phyloP scores from a whole-genome alignment of 2,888 invertebrate genomes.

The Caenorhabditis sp. region DNA sequence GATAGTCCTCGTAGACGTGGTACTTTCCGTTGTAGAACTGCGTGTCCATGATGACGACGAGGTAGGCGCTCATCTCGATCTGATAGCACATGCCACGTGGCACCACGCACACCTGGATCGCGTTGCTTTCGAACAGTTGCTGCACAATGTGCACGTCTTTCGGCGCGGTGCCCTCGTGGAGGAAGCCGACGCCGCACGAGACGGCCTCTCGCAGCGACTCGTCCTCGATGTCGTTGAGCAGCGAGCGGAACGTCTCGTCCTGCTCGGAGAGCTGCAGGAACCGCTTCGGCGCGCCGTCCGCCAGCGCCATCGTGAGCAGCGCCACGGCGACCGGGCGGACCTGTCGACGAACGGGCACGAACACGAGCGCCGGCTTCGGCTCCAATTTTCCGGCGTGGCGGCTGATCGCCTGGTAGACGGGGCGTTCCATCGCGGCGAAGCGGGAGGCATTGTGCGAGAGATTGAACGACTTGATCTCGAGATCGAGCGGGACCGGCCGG shows the following conservation, averaged over 20 bases:
- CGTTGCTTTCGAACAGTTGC: slow-evolving; percentile 92
- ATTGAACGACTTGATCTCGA: slow-evolving; percentile 96
- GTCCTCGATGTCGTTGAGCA: slow-evolving; percentile 87
- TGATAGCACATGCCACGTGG: slow-evolving; percentile 94
- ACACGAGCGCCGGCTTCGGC: slow-evolving; percentile 90
- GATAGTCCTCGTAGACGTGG: slow-evolving; percentile 93
- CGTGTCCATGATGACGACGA: slow-evolving; percentile 97
- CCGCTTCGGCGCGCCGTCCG: slow-evolving; percentile 88
- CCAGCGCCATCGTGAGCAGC: slow-evolving; percentile 92
- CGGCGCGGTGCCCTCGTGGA: slow-evolving; percentile 92
- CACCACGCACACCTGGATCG: slow-evolving; percentile 90
- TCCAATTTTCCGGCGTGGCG: slow-evolving; percentile 77
- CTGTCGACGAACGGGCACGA: slow-evolving; percentile 83
- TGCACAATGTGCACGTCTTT: slow-evolving; percentile 92
- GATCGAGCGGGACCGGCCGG: slow-evolving; percentile 92
- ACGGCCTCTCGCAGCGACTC: slow-evolving; percentile 93
- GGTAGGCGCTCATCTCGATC: slow-evolving; percentile 89
- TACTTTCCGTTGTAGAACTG: slow-evolving; percentile 90
- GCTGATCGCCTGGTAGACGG: slow-evolving; percentile 92
- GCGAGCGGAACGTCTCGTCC: slow-evolving; percentile 74
- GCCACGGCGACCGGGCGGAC: slow-evolving; percentile 90
- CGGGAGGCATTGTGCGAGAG: slow-evolving; percentile 95
- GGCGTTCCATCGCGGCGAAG: slow-evolving; percentile 96
- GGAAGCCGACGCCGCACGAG: slow-evolving; percentile 94
- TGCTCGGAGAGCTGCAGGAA: slow-evolving; percentile 85